phyloP scores from a whole-genome alignment of 2,888 invertebrate genomes.

The Ametastegia equiseti region DNA sequence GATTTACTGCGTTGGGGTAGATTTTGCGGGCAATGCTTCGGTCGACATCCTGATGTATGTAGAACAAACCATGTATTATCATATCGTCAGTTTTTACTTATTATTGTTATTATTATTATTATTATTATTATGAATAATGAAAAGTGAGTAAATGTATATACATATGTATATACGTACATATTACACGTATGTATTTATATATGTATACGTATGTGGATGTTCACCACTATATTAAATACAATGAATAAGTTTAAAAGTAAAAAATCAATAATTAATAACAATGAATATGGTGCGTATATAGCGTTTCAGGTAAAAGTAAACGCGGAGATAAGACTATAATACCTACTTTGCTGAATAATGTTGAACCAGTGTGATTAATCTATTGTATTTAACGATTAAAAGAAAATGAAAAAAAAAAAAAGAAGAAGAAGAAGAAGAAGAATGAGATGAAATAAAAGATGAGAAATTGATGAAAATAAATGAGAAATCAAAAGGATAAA shows the following conservation, averaged over 20 bases:
- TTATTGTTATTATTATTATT: constrained; percentile 55
- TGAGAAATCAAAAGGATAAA: background rate
- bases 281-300: constrained; percentile 27
- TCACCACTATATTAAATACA: constrained; percentile 35
- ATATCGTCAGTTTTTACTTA: constrained; percentile 68
- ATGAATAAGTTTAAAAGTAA: constrained; percentile 26
- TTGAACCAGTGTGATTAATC: constrained; percentile 61
- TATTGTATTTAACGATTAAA: constrained; percentile 50
- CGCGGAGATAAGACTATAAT: constrained; percentile 53
- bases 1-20: background rate
- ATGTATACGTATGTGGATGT: too few species aligned
- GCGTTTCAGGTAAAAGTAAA: constrained; percentile 2
- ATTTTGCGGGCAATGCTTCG: constrained; percentile 5
- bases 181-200: background rate
- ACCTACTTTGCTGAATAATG: constrained; percentile 54
- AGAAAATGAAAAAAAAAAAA: background rate
- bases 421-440: background rate
- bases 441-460: background rate
- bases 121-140: constrained; percentile 58
- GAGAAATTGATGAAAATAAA: background rate
- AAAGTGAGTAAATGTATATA: constrained; percentile 51
- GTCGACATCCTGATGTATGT: background rate
- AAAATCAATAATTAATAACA: constrained; percentile 9
- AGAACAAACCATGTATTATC: constrained; percentile 62
- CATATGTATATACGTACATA: background rate